Conservation (phyloP, 1,140 invertebrate genomes). For the Papilio helenus region DNA sequence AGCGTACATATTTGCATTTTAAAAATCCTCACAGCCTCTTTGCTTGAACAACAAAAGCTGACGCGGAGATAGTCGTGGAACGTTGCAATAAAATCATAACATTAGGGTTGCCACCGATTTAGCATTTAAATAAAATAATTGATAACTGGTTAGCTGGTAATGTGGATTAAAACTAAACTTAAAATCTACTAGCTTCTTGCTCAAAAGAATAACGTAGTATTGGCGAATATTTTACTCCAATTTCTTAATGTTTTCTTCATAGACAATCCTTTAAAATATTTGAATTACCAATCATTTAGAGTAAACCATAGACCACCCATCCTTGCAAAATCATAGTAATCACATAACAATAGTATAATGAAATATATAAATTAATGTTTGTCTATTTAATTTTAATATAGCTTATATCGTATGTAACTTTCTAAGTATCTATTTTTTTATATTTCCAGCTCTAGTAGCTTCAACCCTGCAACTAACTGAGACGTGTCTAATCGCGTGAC, state of each 20-base stretch:
- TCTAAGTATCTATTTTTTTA: not conserved
- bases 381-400: not conserved
- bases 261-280: too few relatives aligned
- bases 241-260: too few relatives aligned
- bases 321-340: too few relatives aligned
- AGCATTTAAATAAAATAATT: too few relatives aligned
- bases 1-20: constrained; percentile 24
- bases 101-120: not conserved
- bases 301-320: too few relatives aligned
- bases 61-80: not conserved
- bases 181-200: too few relatives aligned
- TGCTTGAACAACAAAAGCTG: constrained; percentile 26
- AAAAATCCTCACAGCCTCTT: constrained; percentile 28
- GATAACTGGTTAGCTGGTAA: too few relatives aligned
- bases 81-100: constrained; percentile 5
- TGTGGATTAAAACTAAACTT: too few relatives aligned
- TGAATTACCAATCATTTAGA: too few relatives aligned
- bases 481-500: constrained; percentile 22
- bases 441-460: not conserved
- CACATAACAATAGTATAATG: too few relatives aligned
- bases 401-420: not conserved
- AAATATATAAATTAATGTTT: too few relatives aligned
- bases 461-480: constrained; percentile 10
- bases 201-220: not conserved
- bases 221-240: not conserved